Evolutionary conservation across 30 jellyfish, hydroid and myxozoan genomes (phyloP).

Genomic region (Mastigias papua): DNA sequence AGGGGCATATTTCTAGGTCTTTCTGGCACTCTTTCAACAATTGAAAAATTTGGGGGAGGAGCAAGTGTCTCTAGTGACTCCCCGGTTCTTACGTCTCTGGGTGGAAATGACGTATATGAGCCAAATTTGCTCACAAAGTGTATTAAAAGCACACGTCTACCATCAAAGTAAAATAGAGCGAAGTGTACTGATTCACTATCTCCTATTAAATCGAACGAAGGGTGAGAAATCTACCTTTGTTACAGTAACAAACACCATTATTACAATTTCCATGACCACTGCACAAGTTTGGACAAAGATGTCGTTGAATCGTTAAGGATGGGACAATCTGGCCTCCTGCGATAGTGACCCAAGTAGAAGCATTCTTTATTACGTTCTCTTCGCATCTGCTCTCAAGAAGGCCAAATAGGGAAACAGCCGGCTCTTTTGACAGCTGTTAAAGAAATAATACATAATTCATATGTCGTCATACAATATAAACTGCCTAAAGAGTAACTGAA

Average conservation of each 20-base stretch:
- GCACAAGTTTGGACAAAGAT: slow-evolving; percentile 72
- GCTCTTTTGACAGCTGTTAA: slow-evolving; percentile 51
- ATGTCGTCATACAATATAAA: no score
- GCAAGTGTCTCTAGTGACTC: no score
- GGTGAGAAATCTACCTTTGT: slow-evolving; percentile 38
- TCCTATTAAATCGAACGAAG: not conserved
- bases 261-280: slow-evolving; percentile 74
- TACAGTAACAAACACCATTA: slow-evolving; percentile 66
- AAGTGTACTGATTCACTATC: no score
- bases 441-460: not conserved
- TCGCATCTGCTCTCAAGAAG: slow-evolving; percentile 75
- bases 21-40: no score
- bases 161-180: no score
- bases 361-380: slow-evolving; percentile 72
- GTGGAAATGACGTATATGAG: no score
- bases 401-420: slow-evolving; percentile 73
- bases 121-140: no score
- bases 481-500: no score
- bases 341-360: slow-evolving; percentile 71
- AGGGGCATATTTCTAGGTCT: no score
- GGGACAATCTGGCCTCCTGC: slow-evolving; percentile 77
- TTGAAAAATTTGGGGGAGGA: no score
- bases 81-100: no score
- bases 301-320: slow-evolving; percentile 67
- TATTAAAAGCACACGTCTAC: no score